These are phyloP conservation scores for Eulemur rufifrons DNA, from an alignment of 2,113 vertebrate genomes.

Conservation along the genomic window DNA sequence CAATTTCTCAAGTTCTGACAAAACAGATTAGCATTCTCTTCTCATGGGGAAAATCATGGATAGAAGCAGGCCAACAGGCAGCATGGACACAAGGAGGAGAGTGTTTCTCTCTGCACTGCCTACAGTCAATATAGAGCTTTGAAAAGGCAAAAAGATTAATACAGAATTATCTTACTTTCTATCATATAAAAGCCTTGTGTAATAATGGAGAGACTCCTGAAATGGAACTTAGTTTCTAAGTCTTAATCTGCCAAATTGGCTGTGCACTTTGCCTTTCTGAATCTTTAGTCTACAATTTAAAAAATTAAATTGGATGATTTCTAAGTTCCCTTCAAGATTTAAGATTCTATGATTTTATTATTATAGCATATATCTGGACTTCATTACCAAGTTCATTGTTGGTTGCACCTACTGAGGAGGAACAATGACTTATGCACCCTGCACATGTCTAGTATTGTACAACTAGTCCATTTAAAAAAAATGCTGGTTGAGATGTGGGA, in stretches of 20 bases:
- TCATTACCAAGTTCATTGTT: not conserved
- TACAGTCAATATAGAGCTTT: not conserved
- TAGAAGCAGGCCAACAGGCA: not conserved
- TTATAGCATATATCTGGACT: not conserved
- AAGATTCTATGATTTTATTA: not conserved
- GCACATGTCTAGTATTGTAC: not conserved
- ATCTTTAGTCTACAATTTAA: not conserved
- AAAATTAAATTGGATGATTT: not conserved
- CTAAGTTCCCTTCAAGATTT: not conserved
- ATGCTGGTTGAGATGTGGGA: not conserved
- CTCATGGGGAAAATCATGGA: not conserved
- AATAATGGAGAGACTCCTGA: not conserved
- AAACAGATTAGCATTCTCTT: not conserved
- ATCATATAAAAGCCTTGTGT: not conserved
- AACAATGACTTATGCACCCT: not conserved
- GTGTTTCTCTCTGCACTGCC: not conserved
- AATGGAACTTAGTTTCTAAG: slow-evolving; percentile 2
- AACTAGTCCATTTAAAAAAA: not conserved
- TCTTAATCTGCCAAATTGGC: not conserved
- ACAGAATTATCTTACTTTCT: not conserved
- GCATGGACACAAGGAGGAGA: not conserved
- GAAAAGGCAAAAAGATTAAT: not conserved
- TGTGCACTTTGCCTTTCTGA: not conserved
- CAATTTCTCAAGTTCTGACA: not conserved
- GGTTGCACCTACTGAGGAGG: not conserved